Percentiles rank a stretch among this genome's conserved stretches.
phyloP scores from a whole-genome alignment of 1,140 invertebrate species.

The Orius insidiosus region DNA sequence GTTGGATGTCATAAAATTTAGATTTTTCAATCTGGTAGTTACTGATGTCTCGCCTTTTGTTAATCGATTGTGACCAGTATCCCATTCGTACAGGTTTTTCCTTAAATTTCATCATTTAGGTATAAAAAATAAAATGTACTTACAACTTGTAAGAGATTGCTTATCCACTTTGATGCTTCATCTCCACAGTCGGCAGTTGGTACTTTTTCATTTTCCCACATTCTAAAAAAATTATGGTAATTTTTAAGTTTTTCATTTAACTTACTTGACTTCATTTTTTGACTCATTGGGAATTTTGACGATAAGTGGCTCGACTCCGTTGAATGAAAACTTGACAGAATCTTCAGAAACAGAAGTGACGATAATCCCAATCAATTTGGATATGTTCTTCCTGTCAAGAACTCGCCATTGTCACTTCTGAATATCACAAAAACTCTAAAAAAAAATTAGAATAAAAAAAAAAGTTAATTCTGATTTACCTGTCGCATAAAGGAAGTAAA shows the following conservation, averaged over 20 bases:
- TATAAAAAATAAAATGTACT: slow-evolving; percentile 20
- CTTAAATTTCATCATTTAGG: slow-evolving; percentile 26
- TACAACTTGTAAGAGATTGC: slow-evolving; percentile 34
- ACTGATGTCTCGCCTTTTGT: background rate
- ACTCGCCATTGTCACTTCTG: background rate
- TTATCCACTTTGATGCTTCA: slow-evolving; percentile 40
- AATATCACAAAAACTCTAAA: slow-evolving; percentile 8
- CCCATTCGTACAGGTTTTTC: slow-evolving; percentile 25
- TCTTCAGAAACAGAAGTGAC: background rate
- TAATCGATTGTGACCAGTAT: slow-evolving; percentile 31
- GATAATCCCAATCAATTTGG: slow-evolving; percentile 2
- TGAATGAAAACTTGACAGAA: slow-evolving; percentile 3
- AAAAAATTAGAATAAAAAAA: background rate
- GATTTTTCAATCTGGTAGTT: background rate
- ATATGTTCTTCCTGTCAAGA: slow-evolving; percentile 4
- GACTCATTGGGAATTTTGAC: slow-evolving; percentile 1
- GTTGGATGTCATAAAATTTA: slow-evolving; percentile 23
- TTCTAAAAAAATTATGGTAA: slow-evolving; percentile 10
- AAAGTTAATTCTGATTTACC: slow-evolving; percentile 1
- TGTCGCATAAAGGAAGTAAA: slow-evolving; percentile 3
- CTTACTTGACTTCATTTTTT: background rate
- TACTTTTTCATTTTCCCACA: slow-evolving; percentile 24
- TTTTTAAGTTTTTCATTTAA: background rate
- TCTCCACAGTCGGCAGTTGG: slow-evolving; percentile 40
- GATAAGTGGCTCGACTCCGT: slow-evolving; percentile 1